A percentile compares a stretch with the other conserved stretches of the same genome.
These are phyloP conservation scores for Pedionomus torquatus DNA, from an alignment of 2,113 vertebrate genomes.

Conservation along the genomic window DNA sequence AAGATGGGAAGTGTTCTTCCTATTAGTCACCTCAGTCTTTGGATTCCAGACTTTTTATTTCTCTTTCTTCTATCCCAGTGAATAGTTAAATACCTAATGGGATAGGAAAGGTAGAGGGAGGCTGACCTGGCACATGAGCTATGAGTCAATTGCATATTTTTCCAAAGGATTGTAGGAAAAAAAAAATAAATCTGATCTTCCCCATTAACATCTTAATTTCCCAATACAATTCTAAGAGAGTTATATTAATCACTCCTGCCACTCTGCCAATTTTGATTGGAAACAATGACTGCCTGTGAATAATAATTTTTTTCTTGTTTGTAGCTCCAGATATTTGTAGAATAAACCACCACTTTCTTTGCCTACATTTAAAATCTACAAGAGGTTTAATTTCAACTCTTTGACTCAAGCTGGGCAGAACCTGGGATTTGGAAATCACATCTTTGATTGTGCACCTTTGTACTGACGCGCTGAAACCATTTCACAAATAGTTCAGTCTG, in stretches of 20 bases:
- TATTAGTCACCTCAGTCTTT: conserved; percentile 27
- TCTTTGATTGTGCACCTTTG: neutral
- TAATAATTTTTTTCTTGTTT: neutral
- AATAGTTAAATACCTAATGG: conserved; percentile 18
- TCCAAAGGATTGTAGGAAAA: neutral
- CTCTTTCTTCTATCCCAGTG: neutral
- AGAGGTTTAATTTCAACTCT: neutral
- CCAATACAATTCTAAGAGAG: conserved; percentile 51
- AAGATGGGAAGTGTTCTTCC: neutral
- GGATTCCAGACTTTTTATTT: conserved; percentile 38
- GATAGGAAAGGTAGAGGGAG: conserved; percentile 4
- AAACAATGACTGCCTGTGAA: conserved; percentile 17
- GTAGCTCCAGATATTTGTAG: neutral
- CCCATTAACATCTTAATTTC: conserved; percentile 59
- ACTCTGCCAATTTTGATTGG: conserved; percentile 13
- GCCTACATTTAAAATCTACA: neutral
- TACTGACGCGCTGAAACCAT: neutral
- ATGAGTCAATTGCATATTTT: conserved; percentile 14
- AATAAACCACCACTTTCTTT: neutral
- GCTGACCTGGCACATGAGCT: neutral
- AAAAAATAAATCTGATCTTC: neutral
- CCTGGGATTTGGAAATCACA: neutral
- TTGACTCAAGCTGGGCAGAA: neutral
- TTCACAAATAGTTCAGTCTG: neutral
- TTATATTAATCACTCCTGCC: conserved; percentile 33